Evolutionary conservation across 2,888 invertebrate species (phyloP).

Genomic region (Apamea crenata): DNA sequence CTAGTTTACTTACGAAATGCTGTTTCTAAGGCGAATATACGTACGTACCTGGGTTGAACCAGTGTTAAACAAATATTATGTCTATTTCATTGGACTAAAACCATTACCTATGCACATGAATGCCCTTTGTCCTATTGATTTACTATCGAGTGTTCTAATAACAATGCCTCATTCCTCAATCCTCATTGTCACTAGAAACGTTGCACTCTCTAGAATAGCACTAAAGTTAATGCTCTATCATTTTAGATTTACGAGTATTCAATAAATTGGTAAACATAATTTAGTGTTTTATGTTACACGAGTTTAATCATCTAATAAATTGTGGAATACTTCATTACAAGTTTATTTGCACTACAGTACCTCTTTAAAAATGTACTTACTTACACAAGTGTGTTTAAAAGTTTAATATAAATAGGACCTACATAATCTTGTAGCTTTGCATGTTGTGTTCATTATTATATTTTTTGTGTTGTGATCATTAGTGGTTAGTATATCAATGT

Average conservation of each 20-base stretch:
- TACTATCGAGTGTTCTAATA: slow-evolving; percentile 18
- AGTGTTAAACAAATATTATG: slow-evolving; percentile 8
- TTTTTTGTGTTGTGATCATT: slow-evolving; percentile 10
- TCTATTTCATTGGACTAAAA: slow-evolving; percentile 2
- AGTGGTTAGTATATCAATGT: not conserved
- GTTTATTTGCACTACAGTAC: not conserved
- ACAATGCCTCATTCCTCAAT: slow-evolving; percentile 48
- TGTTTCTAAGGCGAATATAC: slow-evolving; percentile 37
- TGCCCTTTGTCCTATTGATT: slow-evolving; percentile 41
- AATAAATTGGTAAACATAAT: slow-evolving; percentile 20
- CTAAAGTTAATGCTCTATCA: not conserved
- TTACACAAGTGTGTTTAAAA: not conserved
- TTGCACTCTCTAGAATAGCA: slow-evolving; percentile 13
- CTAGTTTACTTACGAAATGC: slow-evolving; percentile 41
- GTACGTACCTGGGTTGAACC: slow-evolving; percentile 51
- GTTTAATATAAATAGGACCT: not conserved
- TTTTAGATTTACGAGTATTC: not conserved
- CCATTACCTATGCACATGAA: slow-evolving; percentile 40
- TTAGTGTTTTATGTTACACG: slow-evolving; percentile 8
- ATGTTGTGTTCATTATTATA: not conserved
- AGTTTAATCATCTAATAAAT: not conserved
- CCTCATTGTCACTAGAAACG: slow-evolving; percentile 14
- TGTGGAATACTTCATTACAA: not conserved
- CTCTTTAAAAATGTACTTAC: not conserved
- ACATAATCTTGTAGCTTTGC: not conserved